These are phyloP conservation scores for Ditylenchus dipsaci DNA, from an alignment of 1,140 invertebrate species.

Conservation along the genomic window DNA sequence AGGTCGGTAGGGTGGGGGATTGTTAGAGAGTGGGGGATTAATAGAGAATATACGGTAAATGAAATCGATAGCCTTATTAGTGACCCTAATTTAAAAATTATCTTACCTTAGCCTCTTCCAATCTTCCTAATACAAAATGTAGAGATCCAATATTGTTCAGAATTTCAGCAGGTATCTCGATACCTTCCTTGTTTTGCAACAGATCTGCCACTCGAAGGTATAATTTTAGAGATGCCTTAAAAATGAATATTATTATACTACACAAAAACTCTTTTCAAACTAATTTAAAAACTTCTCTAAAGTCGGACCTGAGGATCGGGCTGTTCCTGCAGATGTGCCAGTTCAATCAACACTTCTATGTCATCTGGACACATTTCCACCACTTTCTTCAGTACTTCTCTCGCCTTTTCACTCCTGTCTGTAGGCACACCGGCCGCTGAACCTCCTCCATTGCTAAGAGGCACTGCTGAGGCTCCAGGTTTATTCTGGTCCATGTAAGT, in stretches of 20 bases:
- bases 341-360: conserved; percentile 97
- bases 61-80: too few relatives aligned
- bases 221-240: conserved; percentile 71
- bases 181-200: conserved; percentile 82
- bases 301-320: conserved; percentile 22
- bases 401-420: conserved; percentile 75
- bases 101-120: conserved; percentile 60
- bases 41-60: too few relatives aligned
- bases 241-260: background rate
- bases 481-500: conserved; percentile 65
- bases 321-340: conserved; percentile 80
- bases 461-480: conserved; percentile 68
- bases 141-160: conserved; percentile 93
- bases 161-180: conserved; percentile 93
- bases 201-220: conserved; percentile 90
- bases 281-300: background rate
- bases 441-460: conserved; percentile 74
- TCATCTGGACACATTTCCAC: conserved; percentile 96
- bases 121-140: conserved; percentile 69
- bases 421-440: conserved; percentile 71
- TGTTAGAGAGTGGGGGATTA: too few relatives aligned
- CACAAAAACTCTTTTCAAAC: background rate
- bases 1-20: too few relatives aligned
- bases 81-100: too few relatives aligned
- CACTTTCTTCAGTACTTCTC: conserved; percentile 65